Percentiles rank a stretch among this genome's conserved stretches.
These are phyloP conservation scores for Tichodroma muraria DNA, from an alignment of 2,113 vertebrate species.

Conservation along the genomic window DNA sequence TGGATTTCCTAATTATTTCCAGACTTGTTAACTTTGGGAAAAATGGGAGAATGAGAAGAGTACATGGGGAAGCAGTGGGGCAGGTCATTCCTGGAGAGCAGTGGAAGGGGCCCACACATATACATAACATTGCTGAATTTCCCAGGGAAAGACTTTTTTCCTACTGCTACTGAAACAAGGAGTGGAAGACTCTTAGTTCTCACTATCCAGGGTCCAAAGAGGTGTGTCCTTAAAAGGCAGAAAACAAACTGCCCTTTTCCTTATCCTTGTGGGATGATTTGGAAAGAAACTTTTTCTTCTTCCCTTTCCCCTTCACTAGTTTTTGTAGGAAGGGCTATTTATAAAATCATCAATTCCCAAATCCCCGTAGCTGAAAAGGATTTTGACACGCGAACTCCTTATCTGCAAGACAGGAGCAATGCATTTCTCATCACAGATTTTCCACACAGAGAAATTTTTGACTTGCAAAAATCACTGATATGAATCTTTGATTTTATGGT, in stretches of 20 bases:
- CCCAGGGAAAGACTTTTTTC: not conserved
- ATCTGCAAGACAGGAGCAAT: not conserved
- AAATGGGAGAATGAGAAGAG: not conserved
- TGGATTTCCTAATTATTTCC: constrained; percentile 53
- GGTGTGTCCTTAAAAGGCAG: not conserved
- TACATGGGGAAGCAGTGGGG: not conserved
- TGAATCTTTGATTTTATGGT: constrained; percentile 35
- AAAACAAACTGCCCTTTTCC: not conserved
- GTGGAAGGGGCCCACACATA: not conserved
- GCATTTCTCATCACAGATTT: not conserved
- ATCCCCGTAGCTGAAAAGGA: not conserved
- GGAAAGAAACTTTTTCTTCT: not conserved
- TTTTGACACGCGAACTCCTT: not conserved
- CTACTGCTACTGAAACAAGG: not conserved
- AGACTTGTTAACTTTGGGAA: constrained; percentile 24
- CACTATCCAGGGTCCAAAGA: not conserved
- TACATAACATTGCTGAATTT: not conserved
- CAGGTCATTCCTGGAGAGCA: constrained; percentile 4
- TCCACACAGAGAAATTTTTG: not conserved
- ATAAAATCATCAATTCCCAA: not conserved
- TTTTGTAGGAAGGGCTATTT: not conserved
- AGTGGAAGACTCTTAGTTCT: not conserved
- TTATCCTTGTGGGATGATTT: not conserved
- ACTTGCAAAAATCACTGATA: constrained; percentile 1
- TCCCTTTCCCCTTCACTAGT: not conserved